Percentiles rank a stretch among this genome's conserved stretches.
These are phyloP conservation scores for Agonum fuliginosum DNA, from an alignment of 2,888 invertebrate species.

Conservation along the genomic window DNA sequence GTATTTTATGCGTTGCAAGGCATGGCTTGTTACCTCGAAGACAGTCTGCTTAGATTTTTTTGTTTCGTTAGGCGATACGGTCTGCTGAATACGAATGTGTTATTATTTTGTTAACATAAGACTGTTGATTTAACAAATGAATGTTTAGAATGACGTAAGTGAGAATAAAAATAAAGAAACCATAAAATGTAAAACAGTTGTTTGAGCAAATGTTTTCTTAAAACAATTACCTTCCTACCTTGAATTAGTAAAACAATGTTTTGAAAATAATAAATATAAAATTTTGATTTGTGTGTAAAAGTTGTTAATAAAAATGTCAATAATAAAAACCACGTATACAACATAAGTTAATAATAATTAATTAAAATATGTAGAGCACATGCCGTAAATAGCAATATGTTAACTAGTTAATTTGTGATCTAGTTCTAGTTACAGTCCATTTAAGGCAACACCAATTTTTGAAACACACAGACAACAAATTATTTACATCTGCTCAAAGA, in stretches of 20 bases:
- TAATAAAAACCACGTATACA: too few relatives aligned
- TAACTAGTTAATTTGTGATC: background rate
- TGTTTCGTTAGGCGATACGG: slow-evolving; percentile 35
- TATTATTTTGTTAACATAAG: slow-evolving; percentile 39
- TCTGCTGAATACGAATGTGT: slow-evolving; percentile 37
- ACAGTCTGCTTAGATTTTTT: slow-evolving; percentile 18
- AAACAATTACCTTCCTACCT: too few relatives aligned
- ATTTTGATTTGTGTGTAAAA: too few relatives aligned
- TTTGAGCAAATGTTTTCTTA: background rate
- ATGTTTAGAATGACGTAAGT: slow-evolving; percentile 2
- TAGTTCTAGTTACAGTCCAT: background rate
- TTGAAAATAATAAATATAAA: too few relatives aligned
- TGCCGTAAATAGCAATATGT: background rate
- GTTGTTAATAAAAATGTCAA: too few relatives aligned
- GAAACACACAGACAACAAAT: background rate
- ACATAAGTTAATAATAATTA: slow-evolving; percentile 7
- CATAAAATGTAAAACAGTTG: background rate
- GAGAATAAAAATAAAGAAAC: background rate
- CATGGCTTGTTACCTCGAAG: slow-evolving; percentile 30
- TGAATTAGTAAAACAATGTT: too few relatives aligned
- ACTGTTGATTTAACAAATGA: slow-evolving; percentile 15
- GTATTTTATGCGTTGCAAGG: slow-evolving; percentile 18
- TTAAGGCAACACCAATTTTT: background rate
- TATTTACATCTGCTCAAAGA: slow-evolving; percentile 13
- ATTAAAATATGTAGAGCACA: background rate